Evolutionary conservation across 2,888 invertebrate species (phyloP).

Genomic region (Polyploca ridens): DNA sequence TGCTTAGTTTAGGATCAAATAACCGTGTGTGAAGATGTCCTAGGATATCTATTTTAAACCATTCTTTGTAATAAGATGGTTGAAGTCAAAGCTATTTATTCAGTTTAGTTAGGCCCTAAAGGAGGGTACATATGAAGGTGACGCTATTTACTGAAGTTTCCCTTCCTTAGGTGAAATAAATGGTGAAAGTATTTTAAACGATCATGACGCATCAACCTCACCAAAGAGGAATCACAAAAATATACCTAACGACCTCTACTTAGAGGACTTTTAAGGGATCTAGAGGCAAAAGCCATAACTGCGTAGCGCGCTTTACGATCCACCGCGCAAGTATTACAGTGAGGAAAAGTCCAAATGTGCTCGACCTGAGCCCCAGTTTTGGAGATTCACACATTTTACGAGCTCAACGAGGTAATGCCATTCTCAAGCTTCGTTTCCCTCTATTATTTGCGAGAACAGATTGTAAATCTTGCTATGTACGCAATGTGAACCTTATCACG

Average conservation of each 20-base stretch:
- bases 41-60: no score
- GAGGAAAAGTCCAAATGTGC: constrained; percentile 45
- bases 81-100: no score
- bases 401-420: constrained; percentile 52
- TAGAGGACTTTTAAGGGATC: constrained; percentile 33
- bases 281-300: constrained; percentile 29
- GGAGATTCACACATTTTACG: constrained; percentile 54
- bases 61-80: no score
- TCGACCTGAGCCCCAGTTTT: constrained; percentile 43
- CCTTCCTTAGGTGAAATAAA: no score
- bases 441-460: constrained; percentile 58
- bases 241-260: constrained; percentile 31
- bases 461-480: constrained; percentile 45
- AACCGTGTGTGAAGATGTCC: no score
- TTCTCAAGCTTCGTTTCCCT: constrained; percentile 56
- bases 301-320: constrained; percentile 37
- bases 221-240: constrained; percentile 17
- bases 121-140: no score
- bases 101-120: no score
- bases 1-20: no score
- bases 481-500: constrained; percentile 45
- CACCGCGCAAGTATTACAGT: constrained; percentile 33
- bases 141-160: no score
- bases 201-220: constrained; percentile 2
- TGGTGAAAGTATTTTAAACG: no score